Percentiles rank a stretch among this genome's conserved stretches.
Evolutionary conservation across 2,888 invertebrate species (phyloP).

Genomic region (Dexiosoma caninum): DNA sequence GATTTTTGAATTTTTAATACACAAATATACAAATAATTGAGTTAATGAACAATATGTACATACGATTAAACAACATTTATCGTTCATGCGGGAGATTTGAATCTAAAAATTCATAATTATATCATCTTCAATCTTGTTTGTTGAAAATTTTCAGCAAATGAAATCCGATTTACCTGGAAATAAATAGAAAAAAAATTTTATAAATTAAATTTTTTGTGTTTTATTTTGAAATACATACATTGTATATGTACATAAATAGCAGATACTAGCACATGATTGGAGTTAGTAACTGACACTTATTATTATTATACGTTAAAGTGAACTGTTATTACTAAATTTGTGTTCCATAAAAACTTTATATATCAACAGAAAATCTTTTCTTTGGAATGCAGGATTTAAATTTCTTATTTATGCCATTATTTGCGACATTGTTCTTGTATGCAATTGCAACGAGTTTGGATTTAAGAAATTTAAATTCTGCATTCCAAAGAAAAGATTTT

Average conservation of each 20-base stretch:
- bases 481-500: neutral
- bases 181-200: neutral
- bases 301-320: too few species aligned
- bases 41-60: neutral
- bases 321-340: too few species aligned
- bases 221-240: neutral
- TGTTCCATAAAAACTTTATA: too few species aligned
- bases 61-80: neutral
- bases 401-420: too few species aligned
- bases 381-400: neutral
- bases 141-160: too few species aligned
- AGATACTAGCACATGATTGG: too few species aligned
- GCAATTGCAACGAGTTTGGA: too few species aligned
- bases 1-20: neutral
- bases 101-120: neutral
- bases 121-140: too few species aligned
- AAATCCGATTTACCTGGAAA: conserved; percentile 20
- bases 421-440: too few species aligned
- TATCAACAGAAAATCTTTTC: neutral
- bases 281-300: too few species aligned
- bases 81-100: neutral
- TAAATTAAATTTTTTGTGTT: neutral
- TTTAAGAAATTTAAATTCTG: too few species aligned
- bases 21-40: neutral
- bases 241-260: too few species aligned